Percentiles rank a stretch among this genome's conserved stretches.
Evolutionary conservation across 2,113 vertebrate species (phyloP).

Genomic region (Speoplatyrhinus poulsoni): DNA sequence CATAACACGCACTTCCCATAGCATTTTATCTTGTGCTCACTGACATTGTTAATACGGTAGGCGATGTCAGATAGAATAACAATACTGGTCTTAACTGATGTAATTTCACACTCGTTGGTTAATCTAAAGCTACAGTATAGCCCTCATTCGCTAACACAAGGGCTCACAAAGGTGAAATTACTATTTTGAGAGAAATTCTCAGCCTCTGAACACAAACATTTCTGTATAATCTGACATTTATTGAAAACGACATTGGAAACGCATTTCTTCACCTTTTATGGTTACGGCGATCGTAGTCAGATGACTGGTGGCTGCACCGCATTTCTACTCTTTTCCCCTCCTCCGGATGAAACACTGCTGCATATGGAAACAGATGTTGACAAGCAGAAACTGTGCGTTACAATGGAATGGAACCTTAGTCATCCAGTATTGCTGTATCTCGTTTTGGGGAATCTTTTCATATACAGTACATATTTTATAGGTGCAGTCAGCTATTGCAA

Average conservation of each 20-base stretch:
- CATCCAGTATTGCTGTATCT: constrained; percentile 16
- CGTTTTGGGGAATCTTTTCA: constrained; percentile 16
- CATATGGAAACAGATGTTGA: neutral
- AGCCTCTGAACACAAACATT: neutral
- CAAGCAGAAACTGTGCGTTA: neutral
- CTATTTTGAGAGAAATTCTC: neutral
- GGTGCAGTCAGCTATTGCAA: no score
- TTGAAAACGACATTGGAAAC: neutral
- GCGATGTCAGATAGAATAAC: constrained; percentile 47
- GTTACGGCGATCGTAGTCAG: constrained; percentile 5
- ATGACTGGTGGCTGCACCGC: constrained; percentile 33
- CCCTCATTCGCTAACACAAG: no score
- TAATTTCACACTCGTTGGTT: constrained; percentile 41
- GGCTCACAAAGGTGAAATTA: constrained; percentile 10
- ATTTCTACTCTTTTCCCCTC: constrained; percentile 24
- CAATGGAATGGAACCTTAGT: neutral
- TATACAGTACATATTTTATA: neutral
- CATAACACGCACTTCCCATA: neutral
- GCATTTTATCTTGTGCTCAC: constrained; percentile 16
- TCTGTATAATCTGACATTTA: constrained; percentile 4
- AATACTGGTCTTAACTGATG: constrained; percentile 31
- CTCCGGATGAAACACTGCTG: constrained; percentile 17
- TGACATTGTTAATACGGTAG: constrained; percentile 30
- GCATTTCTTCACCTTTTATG: constrained; percentile 11
- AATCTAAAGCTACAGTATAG: constrained; percentile 16